Conservation (phyloP, 2,888 invertebrate genomes). For the Stenoptilia bipunctidactyla region DNA sequence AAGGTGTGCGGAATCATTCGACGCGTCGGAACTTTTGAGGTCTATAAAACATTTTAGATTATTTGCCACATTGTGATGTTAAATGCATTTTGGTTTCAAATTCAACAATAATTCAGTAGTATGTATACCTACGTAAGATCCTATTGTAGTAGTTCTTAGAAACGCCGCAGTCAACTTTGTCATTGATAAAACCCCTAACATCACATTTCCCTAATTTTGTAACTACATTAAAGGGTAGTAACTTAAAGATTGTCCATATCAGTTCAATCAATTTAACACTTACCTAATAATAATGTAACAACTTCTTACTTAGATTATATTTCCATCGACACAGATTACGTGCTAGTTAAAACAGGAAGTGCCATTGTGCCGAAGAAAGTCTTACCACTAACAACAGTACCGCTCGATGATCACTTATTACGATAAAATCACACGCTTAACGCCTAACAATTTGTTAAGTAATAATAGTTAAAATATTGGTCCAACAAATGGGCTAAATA, state of each 20-base stretch:
- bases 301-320: constrained; percentile 60
- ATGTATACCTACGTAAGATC: constrained; percentile 28
- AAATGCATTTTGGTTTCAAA: constrained; percentile 22
- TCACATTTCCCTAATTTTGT: constrained; percentile 65
- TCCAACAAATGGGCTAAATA: constrained; percentile 73
- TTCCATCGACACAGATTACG: constrained; percentile 71
- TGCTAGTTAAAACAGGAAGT: constrained; percentile 72
- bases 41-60: constrained; percentile 49
- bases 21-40: constrained; percentile 3
- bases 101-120: constrained; percentile 31
- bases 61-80: constrained; percentile 38
- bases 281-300: constrained; percentile 71
- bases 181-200: constrained; percentile 70
- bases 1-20: constrained; percentile 30
- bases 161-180: constrained; percentile 67
- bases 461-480: constrained; percentile 72
- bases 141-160: constrained; percentile 33
- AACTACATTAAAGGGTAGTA: constrained; percentile 65
- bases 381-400: constrained; percentile 70
- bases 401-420: constrained; percentile 69
- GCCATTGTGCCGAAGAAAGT: constrained; percentile 69
- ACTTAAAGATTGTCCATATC: constrained; percentile 67
- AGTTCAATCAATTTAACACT: constrained; percentile 70
- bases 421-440: constrained; percentile 71
- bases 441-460: constrained; percentile 71